phyloP scores from a whole-genome alignment of 2,888 invertebrate genomes.

The Apotomis capreana region DNA sequence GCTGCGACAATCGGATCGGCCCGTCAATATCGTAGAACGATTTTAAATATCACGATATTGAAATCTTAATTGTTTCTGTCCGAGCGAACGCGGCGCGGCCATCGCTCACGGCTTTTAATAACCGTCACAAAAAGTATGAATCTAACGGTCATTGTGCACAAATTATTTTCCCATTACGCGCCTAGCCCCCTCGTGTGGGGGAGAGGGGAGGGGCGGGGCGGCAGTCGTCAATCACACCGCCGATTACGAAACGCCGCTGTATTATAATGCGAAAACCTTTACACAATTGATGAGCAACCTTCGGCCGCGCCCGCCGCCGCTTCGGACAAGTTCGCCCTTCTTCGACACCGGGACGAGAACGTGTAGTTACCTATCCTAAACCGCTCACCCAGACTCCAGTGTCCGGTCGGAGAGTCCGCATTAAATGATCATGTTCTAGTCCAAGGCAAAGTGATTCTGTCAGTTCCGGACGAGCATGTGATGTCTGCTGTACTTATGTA shows the following conservation, averaged over 20 bases:
- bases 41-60: slow-evolving; percentile 40
- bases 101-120: slow-evolving; percentile 58
- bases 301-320: slow-evolving; percentile 7
- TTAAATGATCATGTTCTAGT: too few species aligned
- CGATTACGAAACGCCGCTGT: slow-evolving; percentile 38
- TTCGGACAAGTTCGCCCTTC: not conserved
- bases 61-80: slow-evolving; percentile 36
- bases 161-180: slow-evolving; percentile 55
- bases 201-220: not conserved
- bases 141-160: slow-evolving; percentile 54
- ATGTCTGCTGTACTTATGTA: too few species aligned
- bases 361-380: too few species aligned
- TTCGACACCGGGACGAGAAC: too few species aligned
- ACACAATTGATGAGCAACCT: slow-evolving; percentile 41
- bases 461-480: too few species aligned
- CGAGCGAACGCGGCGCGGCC: slow-evolving; percentile 32
- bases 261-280: slow-evolving; percentile 40
- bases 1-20: slow-evolving; percentile 16
- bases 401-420: too few species aligned
- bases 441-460: too few species aligned
- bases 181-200: slow-evolving; percentile 2
- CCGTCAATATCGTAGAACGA: slow-evolving; percentile 33
- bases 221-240: slow-evolving; percentile 48
- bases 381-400: too few species aligned
- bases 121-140: slow-evolving; percentile 56